Base-by-base conservation (phyloP, 2,888 invertebrate genomes). In the Troides oblongomaculatus region DNA sequence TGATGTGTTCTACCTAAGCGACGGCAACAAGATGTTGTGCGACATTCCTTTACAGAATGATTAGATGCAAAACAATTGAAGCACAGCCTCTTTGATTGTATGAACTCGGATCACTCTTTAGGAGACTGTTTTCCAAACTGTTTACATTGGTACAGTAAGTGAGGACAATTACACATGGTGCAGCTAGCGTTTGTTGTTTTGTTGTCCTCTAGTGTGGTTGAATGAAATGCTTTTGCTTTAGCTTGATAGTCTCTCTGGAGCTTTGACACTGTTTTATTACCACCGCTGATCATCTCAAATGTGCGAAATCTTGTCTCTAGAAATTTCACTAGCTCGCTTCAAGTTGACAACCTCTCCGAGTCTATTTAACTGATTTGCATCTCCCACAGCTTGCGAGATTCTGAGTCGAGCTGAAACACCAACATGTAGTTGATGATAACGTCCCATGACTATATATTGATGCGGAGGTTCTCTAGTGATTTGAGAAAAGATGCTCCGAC, bases 1-100 rank as follows among this genome's bases (percentile, higher is more conserved):
- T 57, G 64, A 39, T 64, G 56, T 36, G 39, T 36, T 18, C n/a
- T 64, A 12, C n/a, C 46, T 57, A 57, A 64, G 17, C 21, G 56
- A 4, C 64, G 14, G 36, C 57, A 64, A n/a, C 23, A 30, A 12
- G 57, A 36, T 18, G 18, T 10, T n/a, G 56, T 36, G 17, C 18
- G 25, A 18, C 56, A 64, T 10, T 25, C 14, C 17, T n/a, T 18
- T 0, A 57, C 64, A 21, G 6, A 8, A n/a, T 39, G 56, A 23
- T 36, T 64, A 30, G 57, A 21, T 39, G 23, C 8, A 8, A 64
- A 21, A 46, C 62, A 62, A 17, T 64, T 57, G 12, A 56, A 64
- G 21, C 62, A 62, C 21, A 43, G 62, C 14, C 46, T 23, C 18
- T 62, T 62, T 10, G 43, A 53, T 63, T 21, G 64, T 21, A 36